Percentiles rank a stretch among this genome's conserved stretches.
Evolutionary conservation across 64 coral and sea anemone species (phyloP).

Genomic region (Porites lutea): DNA sequence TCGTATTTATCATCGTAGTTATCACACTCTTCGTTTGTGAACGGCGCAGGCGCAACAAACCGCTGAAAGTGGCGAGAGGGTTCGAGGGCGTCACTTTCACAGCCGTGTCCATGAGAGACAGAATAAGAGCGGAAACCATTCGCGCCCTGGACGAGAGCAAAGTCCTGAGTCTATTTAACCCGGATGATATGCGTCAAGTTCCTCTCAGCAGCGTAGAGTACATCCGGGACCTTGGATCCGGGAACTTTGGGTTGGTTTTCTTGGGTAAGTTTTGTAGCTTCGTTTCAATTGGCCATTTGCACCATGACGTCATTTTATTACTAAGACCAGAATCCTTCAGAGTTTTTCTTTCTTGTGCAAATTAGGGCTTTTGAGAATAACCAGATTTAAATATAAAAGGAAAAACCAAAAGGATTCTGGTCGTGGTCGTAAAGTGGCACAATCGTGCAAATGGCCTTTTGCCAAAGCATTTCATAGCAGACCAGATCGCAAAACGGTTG

Average conservation of each 20-base stretch:
- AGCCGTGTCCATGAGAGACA: slow-evolving; percentile 89
- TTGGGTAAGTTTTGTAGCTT: slow-evolving; percentile 61
- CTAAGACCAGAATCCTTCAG: too few species aligned
- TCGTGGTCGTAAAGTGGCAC: too few species aligned
- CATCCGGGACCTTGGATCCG: slow-evolving; percentile 87
- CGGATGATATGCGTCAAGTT: slow-evolving; percentile 83
- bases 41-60: not conserved
- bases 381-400: too few species aligned
- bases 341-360: too few species aligned
- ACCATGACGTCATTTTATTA: too few species aligned
- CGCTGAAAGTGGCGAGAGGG: not conserved
- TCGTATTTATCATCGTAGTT: not conserved
- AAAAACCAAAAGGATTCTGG: too few species aligned
- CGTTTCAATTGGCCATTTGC: not conserved
- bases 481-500: too few species aligned
- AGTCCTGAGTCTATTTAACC: slow-evolving; percentile 79
- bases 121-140: slow-evolving; percentile 82
- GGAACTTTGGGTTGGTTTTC: slow-evolving; percentile 97
- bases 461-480: too few species aligned
- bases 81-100: slow-evolving; percentile 77
- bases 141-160: slow-evolving; percentile 82
- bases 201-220: slow-evolving; percentile 89
- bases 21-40: not conserved
- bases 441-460: too few species aligned
- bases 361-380: too few species aligned